Conservation (phyloP, 2,888 invertebrate genomes). For the Polyommatus iphigenia region DNA sequence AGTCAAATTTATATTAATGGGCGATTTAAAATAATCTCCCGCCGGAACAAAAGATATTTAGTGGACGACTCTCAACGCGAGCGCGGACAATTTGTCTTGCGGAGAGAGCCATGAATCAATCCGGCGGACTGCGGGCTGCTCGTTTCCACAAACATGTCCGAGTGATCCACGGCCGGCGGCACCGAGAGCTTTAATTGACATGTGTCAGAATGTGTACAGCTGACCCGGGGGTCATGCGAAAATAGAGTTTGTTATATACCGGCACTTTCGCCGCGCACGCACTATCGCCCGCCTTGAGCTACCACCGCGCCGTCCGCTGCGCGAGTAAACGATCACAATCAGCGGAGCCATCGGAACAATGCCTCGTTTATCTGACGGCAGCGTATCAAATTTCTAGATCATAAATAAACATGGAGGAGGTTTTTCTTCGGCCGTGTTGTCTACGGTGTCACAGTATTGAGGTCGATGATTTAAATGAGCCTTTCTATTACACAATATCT, state of each 20-base stretch:
- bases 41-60: conserved; percentile 6
- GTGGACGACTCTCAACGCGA: conserved; percentile 35
- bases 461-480: not conserved
- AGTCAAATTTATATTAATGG: not conserved
- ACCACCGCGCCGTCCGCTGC: conserved; percentile 32
- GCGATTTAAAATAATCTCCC: conserved; percentile 13
- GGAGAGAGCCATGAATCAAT: conserved; percentile 73
- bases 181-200: conserved; percentile 76
- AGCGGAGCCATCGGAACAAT: conserved; percentile 38
- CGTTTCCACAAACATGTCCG: conserved; percentile 76
- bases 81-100: conserved; percentile 45
- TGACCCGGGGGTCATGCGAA: conserved; percentile 75
- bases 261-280: conserved; percentile 64
- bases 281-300: conserved; percentile 43
- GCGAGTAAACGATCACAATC: conserved; percentile 40
- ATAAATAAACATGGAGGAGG: conserved; percentile 17
- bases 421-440: conserved; percentile 6
- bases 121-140: conserved; percentile 59
- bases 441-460: conserved; percentile 3
- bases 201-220: conserved; percentile 75
- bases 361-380: conserved; percentile 18
- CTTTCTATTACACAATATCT: conserved; percentile 1
- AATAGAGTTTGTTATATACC: conserved; percentile 70
- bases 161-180: conserved; percentile 71
- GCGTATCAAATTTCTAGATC: conserved; percentile 23